Conservation (phyloP, 2,113 vertebrate genomes). For the Centropristis striata region DNA sequence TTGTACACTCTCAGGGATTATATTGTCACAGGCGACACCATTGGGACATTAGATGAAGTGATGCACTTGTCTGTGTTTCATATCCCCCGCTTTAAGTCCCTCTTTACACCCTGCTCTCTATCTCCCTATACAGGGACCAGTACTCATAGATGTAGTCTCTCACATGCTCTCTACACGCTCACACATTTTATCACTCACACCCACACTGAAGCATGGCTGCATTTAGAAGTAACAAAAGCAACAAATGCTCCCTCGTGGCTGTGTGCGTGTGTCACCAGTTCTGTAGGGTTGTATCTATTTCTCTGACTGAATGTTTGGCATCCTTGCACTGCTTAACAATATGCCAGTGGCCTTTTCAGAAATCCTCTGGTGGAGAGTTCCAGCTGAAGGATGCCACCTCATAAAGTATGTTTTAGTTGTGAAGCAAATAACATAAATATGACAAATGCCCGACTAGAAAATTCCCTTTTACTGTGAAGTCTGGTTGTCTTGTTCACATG, state of each 20-base stretch:
- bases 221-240: constrained; percentile 47
- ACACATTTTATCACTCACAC: constrained; percentile 35
- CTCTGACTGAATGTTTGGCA: background rate
- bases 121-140: constrained; percentile 51
- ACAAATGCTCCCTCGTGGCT: constrained; percentile 37
- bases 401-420: background rate
- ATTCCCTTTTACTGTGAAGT: too few species aligned
- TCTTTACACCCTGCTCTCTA: constrained; percentile 56
- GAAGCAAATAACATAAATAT: constrained; percentile 1
- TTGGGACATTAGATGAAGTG: constrained; percentile 74
- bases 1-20: constrained; percentile 69
- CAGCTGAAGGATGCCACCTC: background rate
- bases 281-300: background rate
- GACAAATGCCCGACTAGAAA: background rate
- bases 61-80: constrained; percentile 73
- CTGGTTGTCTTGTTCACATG: background rate
- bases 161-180: constrained; percentile 22
- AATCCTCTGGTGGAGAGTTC: background rate
- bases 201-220: constrained; percentile 20
- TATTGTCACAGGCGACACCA: constrained; percentile 69
- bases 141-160: constrained; percentile 50
- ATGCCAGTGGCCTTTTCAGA: constrained; percentile 1
- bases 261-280: constrained; percentile 1
- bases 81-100: constrained; percentile 62
- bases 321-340: constrained; percentile 8